A percentile compares a stretch with the other conserved stretches of the same genome.
phyloP scores from a whole-genome alignment of 2,888 invertebrate species.

The Cactoblastis cactorum region DNA sequence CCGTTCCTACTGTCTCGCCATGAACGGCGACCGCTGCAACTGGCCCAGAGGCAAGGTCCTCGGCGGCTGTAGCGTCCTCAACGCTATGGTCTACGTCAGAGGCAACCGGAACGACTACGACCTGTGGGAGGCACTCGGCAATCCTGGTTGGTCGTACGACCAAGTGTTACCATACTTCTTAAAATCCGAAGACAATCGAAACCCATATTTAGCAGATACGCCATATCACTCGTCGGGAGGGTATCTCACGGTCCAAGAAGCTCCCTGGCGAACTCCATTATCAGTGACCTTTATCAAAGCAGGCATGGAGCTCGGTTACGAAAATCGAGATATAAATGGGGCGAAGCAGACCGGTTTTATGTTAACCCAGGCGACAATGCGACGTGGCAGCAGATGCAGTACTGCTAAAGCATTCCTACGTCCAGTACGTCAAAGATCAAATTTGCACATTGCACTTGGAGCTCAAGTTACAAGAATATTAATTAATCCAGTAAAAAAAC shows the following conservation, averaged over 20 bases:
- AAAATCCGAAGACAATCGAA: slow-evolving; percentile 93
- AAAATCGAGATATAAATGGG: slow-evolving; percentile 89
- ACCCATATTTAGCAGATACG: slow-evolving; percentile 87
- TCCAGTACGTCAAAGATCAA: slow-evolving; percentile 86
- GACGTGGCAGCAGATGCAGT: slow-evolving; percentile 91
- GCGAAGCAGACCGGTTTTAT: slow-evolving; percentile 91
- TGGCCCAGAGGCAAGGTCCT: slow-evolving; percentile 96
- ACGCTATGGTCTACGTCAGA: slow-evolving; percentile 95
- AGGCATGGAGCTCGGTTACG: slow-evolving; percentile 89
- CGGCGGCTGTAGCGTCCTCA: slow-evolving; percentile 92
- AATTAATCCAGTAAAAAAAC: slow-evolving; percentile 82
- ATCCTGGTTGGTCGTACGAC: slow-evolving; percentile 91
- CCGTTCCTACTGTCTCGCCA: slow-evolving; percentile 90
- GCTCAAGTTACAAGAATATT: slow-evolving; percentile 87
- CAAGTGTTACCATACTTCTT: slow-evolving; percentile 90
- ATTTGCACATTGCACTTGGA: slow-evolving; percentile 88
- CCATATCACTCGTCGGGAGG: slow-evolving; percentile 89
- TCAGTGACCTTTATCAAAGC: slow-evolving; percentile 91
- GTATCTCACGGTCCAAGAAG: slow-evolving; percentile 90
- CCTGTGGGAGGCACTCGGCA: slow-evolving; percentile 90
- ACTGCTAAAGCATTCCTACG: slow-evolving; percentile 93
- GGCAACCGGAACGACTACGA: slow-evolving; percentile 94
- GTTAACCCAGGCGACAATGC: slow-evolving; percentile 90
- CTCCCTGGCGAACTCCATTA: slow-evolving; percentile 90
- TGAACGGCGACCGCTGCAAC: slow-evolving; percentile 92